phyloP scores from a whole-genome alignment of 2,113 vertebrate genomes.

The Chaetodon trifascialis region DNA sequence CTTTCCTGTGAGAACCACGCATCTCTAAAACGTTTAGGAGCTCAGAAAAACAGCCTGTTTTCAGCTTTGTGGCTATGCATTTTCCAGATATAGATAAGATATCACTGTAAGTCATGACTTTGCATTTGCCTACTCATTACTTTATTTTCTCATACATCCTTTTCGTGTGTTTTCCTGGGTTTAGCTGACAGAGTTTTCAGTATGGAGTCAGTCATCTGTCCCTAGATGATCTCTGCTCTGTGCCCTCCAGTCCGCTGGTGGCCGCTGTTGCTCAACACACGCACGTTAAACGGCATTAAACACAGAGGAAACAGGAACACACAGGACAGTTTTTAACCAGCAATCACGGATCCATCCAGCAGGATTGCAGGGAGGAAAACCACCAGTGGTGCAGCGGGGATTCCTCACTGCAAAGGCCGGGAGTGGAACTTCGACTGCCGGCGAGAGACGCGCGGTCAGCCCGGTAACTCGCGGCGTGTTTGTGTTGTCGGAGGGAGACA shows the following conservation, averaged over 20 bases:
- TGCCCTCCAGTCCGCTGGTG: slow-evolving; percentile 42
- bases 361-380: not conserved
- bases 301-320: slow-evolving; percentile 65
- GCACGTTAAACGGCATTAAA: not conserved
- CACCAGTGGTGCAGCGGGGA: not conserved
- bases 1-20: no score
- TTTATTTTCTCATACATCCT: no score
- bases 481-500: not conserved
- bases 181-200: not conserved
- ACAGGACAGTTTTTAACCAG: not conserved
- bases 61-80: no score
- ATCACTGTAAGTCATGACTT: no score
- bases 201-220: not conserved
- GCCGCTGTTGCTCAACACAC: slow-evolving; percentile 40
- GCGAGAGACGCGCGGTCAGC: not conserved
- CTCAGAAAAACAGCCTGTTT: no score
- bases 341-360: not conserved
- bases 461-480: not conserved
- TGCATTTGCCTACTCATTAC: no score
- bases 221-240: not conserved
- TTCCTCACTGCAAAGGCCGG: not conserved
- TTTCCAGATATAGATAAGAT: no score
- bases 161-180: no score
- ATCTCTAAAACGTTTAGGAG: no score
- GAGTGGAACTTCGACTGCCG: not conserved